A percentile compares a stretch with the other conserved stretches of the same genome.
Conservation (phyloP, 2,888 invertebrate genomes). For the Leptinotarsa haldemani region DNA sequence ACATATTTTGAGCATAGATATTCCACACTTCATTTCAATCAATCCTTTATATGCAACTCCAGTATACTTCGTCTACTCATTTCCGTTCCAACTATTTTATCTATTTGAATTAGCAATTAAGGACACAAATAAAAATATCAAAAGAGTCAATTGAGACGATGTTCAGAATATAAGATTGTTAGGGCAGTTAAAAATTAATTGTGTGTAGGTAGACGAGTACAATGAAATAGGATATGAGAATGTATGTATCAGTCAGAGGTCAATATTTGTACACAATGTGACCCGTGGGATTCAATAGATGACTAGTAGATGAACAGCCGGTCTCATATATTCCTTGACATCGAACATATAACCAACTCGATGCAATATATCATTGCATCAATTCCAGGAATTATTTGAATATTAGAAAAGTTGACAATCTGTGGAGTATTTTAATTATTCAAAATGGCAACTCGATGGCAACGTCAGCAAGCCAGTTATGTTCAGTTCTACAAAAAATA, state of each 20-base stretch:
- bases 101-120: conserved; percentile 39
- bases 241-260: conserved; percentile 61
- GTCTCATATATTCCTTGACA: conserved; percentile 20
- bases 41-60: no score
- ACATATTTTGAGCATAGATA: no score
- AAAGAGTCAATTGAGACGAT: conserved; percentile 41
- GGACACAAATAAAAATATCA: conserved; percentile 41
- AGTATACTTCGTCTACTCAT: not conserved
- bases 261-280: conserved; percentile 62
- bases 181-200: conserved; percentile 49
- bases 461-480: no score
- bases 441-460: not conserved
- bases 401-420: not conserved
- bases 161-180: conserved; percentile 36
- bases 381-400: not conserved
- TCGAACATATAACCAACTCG: not conserved
- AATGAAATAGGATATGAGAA: conserved; percentile 49
- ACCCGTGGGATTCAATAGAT: conserved; percentile 51
- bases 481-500: no score
- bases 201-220: conserved; percentile 56
- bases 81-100: conserved; percentile 26
- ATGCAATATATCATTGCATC: conserved; percentile 1
- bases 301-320: conserved; percentile 33
- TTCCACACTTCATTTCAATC: no score
- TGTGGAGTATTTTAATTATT: not conserved